These are phyloP conservation scores for Dipodomys spectabilis DNA, from an alignment of 2,113 vertebrate species.

Conservation along the genomic window DNA sequence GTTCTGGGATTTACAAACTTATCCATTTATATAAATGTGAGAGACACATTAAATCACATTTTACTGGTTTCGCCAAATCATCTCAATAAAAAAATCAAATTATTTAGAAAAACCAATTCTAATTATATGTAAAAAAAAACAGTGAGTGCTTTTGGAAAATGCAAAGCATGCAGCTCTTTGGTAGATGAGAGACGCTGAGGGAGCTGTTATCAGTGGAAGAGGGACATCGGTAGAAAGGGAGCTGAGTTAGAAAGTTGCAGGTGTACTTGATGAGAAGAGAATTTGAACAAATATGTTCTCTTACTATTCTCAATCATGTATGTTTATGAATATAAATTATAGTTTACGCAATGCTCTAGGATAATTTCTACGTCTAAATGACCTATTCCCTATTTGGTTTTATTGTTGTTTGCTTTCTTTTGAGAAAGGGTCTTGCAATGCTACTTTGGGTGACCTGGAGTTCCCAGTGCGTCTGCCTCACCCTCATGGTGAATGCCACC, in stretches of 20 bases:
- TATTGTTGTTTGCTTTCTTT: no score
- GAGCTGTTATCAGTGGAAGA: background rate
- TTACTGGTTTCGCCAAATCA: background rate
- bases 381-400: background rate
- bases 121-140: background rate
- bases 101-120: background rate
- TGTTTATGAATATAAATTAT: background rate
- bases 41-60: background rate
- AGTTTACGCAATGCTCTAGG: background rate
- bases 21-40: background rate
- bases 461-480: no score
- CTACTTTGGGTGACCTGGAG: no score
- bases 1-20: background rate
- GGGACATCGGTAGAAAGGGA: no score
- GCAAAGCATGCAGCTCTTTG: background rate
- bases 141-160: background rate
- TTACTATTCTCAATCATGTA: background rate
- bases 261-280: no score
- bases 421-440: no score
- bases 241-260: no score
- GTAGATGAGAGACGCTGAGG: background rate
- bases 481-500: no score
- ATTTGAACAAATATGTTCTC: background rate
- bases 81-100: background rate
- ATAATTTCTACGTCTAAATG: background rate